Evolutionary conservation across 2,888 invertebrate species (phyloP).

Genomic region (Ptilodon capucinus): DNA sequence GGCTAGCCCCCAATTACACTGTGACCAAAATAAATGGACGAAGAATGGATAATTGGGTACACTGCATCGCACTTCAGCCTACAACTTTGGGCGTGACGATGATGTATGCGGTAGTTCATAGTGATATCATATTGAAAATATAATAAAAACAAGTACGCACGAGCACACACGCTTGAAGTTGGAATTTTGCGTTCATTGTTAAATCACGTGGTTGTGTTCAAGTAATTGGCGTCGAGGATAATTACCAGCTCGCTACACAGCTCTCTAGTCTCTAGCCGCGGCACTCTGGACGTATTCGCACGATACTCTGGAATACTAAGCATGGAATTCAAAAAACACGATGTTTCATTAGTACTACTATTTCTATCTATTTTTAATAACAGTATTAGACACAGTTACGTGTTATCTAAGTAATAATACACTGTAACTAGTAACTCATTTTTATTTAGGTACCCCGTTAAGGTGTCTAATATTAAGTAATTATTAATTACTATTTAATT

Average conservation of each 20-base stretch:
- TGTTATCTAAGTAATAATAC: too few species aligned
- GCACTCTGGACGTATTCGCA: conserved; percentile 15
- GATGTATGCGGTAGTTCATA: background rate
- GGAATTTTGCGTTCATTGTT: conserved; percentile 45
- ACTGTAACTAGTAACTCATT: too few species aligned
- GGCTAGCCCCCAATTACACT: too few species aligned
- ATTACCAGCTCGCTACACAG: conserved; percentile 47
- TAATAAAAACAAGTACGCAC: background rate
- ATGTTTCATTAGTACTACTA: background rate
- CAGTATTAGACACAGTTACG: too few species aligned
- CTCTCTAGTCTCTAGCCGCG: background rate
- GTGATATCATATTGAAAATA: background rate
- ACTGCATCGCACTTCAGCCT: too few species aligned
- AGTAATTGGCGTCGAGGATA: conserved; percentile 52
- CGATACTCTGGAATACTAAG: background rate
- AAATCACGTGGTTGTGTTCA: conserved; percentile 54
- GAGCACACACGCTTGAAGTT: background rate
- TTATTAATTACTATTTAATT: too few species aligned
- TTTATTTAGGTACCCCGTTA: too few species aligned
- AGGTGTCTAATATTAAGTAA: too few species aligned
- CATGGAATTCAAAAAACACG: conserved; percentile 1
- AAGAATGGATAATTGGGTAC: too few species aligned
- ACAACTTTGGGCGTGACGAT: too few species aligned
- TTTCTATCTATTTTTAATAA: too few species aligned
- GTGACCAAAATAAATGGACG: too few species aligned